Evolutionary conservation across 2,113 vertebrate species (phyloP), one percentile per base, ranked within the genome.

Genomic region (Sylvia atricapilla): DNA sequence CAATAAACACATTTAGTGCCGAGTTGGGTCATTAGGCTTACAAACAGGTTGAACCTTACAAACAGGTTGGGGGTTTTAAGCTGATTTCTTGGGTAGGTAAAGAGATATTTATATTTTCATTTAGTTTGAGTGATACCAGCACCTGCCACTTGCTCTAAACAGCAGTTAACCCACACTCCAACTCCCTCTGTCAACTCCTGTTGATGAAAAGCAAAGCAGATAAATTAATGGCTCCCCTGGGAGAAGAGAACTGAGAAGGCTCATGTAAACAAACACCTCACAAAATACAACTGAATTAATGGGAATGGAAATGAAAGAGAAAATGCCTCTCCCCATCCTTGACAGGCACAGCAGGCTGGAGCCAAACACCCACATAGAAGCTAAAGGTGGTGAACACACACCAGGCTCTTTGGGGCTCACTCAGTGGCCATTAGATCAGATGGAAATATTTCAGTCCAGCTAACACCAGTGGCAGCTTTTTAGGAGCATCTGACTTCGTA

Each of bases 141-240:
- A 94, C 93, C 95, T 97, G 95, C 86, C 92, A 96, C 62, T 93
- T 0, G 53, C 76, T 95, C 86, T 90, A 93, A 96, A 96, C 76
- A 86, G 83, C 62, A 82, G 95, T 96, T 96, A 96, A 96, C 94
- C 96, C 93, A 72, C 92, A 63, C 39, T 63, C 60, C 62, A 95
- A 92, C 83, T 96, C 86, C 76, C 46, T 91, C 94, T 95, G 86
- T 96, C 95, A 96, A 87, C 92, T 93, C 90, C 66, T 0, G 33
- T 76, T 93, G 96, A 96, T n/a, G 2, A 93, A 95, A 96, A 93
- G 83, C 90, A 94, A 93, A 89, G 92, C 92, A 87, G 88, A 95
- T 89, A 94, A 96, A 95, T 96, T 96, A 97, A 96, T 92, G 83
- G 73, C 60, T 96, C 95, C 96, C 95, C 73, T 95, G 96, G 90